These are phyloP conservation scores for Merodon equestris DNA, from an alignment of 2,888 invertebrate species.

Conservation along the genomic window DNA sequence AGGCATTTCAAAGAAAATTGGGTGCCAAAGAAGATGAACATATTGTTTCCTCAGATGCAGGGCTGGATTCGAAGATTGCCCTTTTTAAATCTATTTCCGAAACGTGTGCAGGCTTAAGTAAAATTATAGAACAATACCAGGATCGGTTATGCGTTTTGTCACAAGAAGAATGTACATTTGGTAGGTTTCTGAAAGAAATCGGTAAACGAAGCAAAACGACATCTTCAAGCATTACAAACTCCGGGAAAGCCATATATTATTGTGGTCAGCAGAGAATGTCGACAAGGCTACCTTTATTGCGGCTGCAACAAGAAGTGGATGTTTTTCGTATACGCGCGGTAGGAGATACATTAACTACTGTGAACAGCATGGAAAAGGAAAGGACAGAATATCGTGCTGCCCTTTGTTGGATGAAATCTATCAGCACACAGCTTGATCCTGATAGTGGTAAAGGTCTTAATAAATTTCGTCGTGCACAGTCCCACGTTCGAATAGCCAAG, in stretches of 20 bases:
- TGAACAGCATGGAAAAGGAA: slow-evolving; percentile 95
- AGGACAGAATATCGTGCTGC: slow-evolving; percentile 97
- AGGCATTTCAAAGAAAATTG: slow-evolving; percentile 93
- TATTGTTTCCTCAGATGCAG: slow-evolving; percentile 96
- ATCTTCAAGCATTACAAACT: slow-evolving; percentile 88
- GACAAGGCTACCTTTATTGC: slow-evolving; percentile 89
- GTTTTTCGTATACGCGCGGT: slow-evolving; percentile 97
- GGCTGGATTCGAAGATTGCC: slow-evolving; percentile 92
- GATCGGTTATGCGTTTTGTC: slow-evolving; percentile 94
- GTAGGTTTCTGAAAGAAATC: slow-evolving; percentile 95
- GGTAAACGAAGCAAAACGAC: slow-evolving; percentile 94
- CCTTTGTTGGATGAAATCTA: slow-evolving; percentile 99
- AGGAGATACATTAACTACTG: slow-evolving; percentile 93
- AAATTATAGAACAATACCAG: slow-evolving; percentile 95
- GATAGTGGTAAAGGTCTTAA: slow-evolving; percentile 97
- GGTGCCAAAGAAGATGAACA: slow-evolving; percentile 99
- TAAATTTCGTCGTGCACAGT: slow-evolving; percentile 94
- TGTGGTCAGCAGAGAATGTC: slow-evolving; percentile 95
- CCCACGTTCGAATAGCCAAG: slow-evolving; percentile 89
- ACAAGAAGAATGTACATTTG: slow-evolving; percentile 96
- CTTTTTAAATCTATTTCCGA: slow-evolving; percentile 94
- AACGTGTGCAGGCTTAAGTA: slow-evolving; percentile 91
- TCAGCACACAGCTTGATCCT: slow-evolving; percentile 96
- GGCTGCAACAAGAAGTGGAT: slow-evolving; percentile 97
- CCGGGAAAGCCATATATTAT: slow-evolving; percentile 93